Base-by-base conservation (phyloP, 2,797 vertebrate species). In the Neosilurus hyrtlii region DNA sequence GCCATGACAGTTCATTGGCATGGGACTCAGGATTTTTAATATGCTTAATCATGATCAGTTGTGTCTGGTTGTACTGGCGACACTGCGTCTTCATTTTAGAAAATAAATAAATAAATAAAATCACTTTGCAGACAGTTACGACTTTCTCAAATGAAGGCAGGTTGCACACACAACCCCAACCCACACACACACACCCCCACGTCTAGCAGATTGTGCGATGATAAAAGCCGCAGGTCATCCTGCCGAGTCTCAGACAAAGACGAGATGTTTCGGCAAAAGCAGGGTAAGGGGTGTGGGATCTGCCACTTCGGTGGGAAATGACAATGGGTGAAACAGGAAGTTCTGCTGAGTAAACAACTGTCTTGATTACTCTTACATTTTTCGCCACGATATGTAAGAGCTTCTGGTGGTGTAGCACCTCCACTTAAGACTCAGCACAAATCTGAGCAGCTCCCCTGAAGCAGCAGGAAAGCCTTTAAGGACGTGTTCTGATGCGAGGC, bases 1-100 rank as follows among this genome's bases (percentile, higher is more conserved):
- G 72, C 15, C 20, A 16, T 73, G 35, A 68, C 87, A 83, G 87
- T n/a, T 70, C 82, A 85, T 86, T 70, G 1, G 10, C 20, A 70
- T 1, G 20, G 70, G 67, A 15, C 61, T 11, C 84, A 85, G 26
- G 35, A 9, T 86, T 74, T 78, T 49, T 4, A 59, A 57, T 59
- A 70, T 24, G n/a, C 62, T 80, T 59, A n/a, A 61, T 72, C 15
- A 59, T 35, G 61, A 22, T 49, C 7, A 2, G 16, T 16, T 35
- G 30, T 16, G 0, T 16, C 26, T 66, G 16, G 30, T 16, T 14
- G 11, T n/a, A 70, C 9, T 16, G 49, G 3, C 10, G 49, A 72
- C n/a, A 2, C 2, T 43, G 9, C 37, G 4, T 37, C 68, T n/a
- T n/a, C n/a, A n/a, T n/a, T n/a, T n/a, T n/a, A n/a, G n/a, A n/a